Evolutionary conservation across 2,888 invertebrate species (phyloP).

Genomic region (Ephialtes manifestator): DNA sequence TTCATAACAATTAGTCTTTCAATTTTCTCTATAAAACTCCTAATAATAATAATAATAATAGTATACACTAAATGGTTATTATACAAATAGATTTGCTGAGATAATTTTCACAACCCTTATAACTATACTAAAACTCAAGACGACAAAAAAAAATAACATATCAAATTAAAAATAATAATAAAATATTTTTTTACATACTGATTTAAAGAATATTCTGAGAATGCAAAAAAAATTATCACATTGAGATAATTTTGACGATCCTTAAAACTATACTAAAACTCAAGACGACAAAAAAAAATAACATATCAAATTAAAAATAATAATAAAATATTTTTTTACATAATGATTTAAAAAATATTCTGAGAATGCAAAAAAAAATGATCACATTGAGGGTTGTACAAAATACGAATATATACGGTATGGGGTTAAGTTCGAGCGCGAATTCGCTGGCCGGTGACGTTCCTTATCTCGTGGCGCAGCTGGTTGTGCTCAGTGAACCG

Average conservation of each 20-base stretch:
- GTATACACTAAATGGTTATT: too few relatives aligned
- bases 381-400: slow-evolving; percentile 21
- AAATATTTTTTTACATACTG: background rate
- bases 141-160: too few relatives aligned
- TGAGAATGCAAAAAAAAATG: background rate
- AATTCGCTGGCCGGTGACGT: slow-evolving; percentile 65
- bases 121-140: too few relatives aligned
- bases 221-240: background rate
- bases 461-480: slow-evolving; percentile 80
- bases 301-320: too few relatives aligned
- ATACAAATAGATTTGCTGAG: too few relatives aligned
- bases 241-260: too few relatives aligned
- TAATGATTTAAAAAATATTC: background rate
- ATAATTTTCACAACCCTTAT: too few relatives aligned
- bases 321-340: background rate
- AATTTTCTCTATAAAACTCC: too few relatives aligned
- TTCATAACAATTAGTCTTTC: too few relatives aligned
- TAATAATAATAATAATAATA: too few relatives aligned
- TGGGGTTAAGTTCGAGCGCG: slow-evolving; percentile 38
- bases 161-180: background rate
- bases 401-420: slow-evolving; percentile 28
- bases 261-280: too few relatives aligned
- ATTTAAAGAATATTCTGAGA: background rate
- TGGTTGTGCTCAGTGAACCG: slow-evolving; percentile 78
- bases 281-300: too few relatives aligned